Evolutionary conservation across 2,888 invertebrate species (phyloP).

Genomic region (Emmelina monodactyla): DNA sequence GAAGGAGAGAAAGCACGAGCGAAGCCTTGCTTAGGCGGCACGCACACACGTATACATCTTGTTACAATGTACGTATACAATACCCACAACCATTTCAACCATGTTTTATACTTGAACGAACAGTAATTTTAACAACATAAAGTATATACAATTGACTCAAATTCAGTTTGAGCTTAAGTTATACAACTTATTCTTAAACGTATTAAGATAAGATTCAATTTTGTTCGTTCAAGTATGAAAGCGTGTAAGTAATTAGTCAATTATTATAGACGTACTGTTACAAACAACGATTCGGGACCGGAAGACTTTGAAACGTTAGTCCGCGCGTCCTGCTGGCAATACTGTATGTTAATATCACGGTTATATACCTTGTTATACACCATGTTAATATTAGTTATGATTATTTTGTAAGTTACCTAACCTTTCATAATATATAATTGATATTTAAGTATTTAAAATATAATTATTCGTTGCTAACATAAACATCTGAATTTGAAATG

Average conservation of each 20-base stretch:
- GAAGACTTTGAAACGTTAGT: constrained; percentile 36
- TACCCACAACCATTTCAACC: constrained; percentile 37
- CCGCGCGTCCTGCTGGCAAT: constrained; percentile 53
- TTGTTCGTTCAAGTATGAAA: no score
- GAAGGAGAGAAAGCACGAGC: constrained; percentile 28
- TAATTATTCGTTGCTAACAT: no score
- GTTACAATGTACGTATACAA: constrained; percentile 31
- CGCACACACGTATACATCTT: constrained; percentile 27
- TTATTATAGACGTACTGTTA: constrained; percentile 51
- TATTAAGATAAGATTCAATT: no score
- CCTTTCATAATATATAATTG: no score
- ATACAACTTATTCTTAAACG: no score
- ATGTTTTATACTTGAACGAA: constrained; percentile 27
- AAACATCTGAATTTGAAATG: no score
- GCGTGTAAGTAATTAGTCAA: constrained; percentile 32
- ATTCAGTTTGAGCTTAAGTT: no score
- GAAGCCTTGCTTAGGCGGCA: constrained; percentile 44
- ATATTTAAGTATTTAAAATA: no score
- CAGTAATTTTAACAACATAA: no score
- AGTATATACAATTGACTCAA: no score
- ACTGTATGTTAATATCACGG: constrained; percentile 25
- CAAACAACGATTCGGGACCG: constrained; percentile 50
- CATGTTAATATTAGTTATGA: no score
- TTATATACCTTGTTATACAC: constrained; percentile 23
- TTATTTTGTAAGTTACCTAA: no score